Base-by-base conservation (phyloP, 2,797 vertebrate genomes). In the Euphonia xanthogaster region DNA sequence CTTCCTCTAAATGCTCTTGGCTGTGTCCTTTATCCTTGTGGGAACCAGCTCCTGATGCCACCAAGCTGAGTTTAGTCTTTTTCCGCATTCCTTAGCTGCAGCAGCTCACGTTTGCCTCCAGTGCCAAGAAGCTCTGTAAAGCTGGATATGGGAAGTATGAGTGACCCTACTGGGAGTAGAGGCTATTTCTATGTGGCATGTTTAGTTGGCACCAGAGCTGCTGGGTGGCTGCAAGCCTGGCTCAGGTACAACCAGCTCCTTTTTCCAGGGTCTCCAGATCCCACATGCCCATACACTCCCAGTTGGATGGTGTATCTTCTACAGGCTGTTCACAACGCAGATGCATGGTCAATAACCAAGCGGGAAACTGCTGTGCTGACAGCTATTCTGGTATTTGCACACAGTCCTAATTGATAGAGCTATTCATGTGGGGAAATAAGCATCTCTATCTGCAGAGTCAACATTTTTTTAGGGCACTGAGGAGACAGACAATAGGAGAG, bases 391-490 rank as follows among this genome's bases (percentile, higher is more conserved):
- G n/a, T 85, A 53, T 82, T 87, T 80, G 75, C 68, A 77, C 7
- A 5, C 58, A 77, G 80, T 25, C 76, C 79, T 88, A 65, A 83
- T 42, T 90, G 66, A 42, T n/a, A 72, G 85, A 51, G 70, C 75
- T 83, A n/a, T 83, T 93, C 73, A 62, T 71, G 58, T 48, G 54
- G 39, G 90, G 88, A 92, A 91, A 84, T 55, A 78, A 66, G 62
- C 55, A 12, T 47, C 40, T 39, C 12, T 40, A 55, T 90, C 80
- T 82, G 83, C 88, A 81, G 80, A 91, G 35, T 22, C 2, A 14
- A 50, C 75, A 23, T 17, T 62, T 68, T 86, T 86, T 76, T 62
- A 84, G 82, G 88, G 51, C 62, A 20, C 22, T 30, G 86, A 88
- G 70, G 44, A 93, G 83, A 58, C 25, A 57, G 50, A 84, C 58